Percentiles rank a stretch among this genome's conserved stretches.
Evolutionary conservation across 2,113 vertebrate genomes (phyloP).

Genomic region (Sinocyclocheilus maitianheensis): DNA sequence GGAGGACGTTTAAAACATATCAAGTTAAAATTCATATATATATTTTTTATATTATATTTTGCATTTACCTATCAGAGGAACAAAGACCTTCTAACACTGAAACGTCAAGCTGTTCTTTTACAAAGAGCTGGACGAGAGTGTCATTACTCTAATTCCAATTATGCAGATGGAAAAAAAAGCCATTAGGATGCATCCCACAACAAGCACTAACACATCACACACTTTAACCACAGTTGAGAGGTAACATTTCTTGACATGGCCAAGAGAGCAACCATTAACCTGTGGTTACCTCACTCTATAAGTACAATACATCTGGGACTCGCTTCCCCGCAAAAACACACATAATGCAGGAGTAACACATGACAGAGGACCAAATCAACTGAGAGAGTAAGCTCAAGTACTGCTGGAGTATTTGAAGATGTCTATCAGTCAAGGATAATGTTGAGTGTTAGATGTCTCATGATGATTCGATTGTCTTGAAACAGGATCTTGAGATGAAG

Average conservation of each 20-base stretch:
- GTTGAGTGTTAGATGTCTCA: conserved; percentile 43
- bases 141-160: not conserved
- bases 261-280: conserved; percentile 34
- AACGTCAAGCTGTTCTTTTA: not conserved
- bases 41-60: too few relatives aligned
- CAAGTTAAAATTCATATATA: not conserved
- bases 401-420: conserved; percentile 22
- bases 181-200: not conserved
- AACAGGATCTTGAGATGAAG: conserved; percentile 46
- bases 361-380: conserved; percentile 14
- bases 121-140: not conserved
- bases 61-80: not conserved
- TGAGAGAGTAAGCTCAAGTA: not conserved
- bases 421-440: conserved; percentile 28
- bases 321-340: conserved; percentile 26
- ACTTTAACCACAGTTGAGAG: not conserved
- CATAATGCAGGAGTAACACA: not conserved
- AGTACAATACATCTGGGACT: not conserved
- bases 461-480: conserved; percentile 51
- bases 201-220: conserved; percentile 16
- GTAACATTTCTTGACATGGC: conserved; percentile 27
- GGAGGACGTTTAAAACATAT: too few relatives aligned
- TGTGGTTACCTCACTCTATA: conserved; percentile 36
- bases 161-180: not conserved
- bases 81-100: not conserved